phyloP scores from a whole-genome alignment of 2,888 invertebrate species.

The Pristionchus mayeri region DNA sequence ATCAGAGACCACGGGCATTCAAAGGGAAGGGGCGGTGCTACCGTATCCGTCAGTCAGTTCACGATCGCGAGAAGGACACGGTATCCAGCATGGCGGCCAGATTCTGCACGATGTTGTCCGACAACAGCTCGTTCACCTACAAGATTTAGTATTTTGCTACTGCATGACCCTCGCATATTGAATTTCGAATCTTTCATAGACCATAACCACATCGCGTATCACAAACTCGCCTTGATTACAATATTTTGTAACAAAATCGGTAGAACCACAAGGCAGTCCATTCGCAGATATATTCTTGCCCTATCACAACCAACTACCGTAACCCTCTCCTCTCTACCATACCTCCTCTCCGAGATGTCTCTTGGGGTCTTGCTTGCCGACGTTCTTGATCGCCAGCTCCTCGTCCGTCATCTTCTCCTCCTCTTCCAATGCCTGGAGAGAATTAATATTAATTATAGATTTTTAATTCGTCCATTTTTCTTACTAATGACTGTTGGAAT shows the following conservation, averaged over 20 bases:
- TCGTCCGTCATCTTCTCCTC: constrained; percentile 99
- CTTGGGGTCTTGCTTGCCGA: constrained; percentile 95
- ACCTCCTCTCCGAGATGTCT: constrained; percentile 96
- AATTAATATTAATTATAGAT: neutral
- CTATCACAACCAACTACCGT: too few species aligned
- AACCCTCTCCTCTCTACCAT: neutral
- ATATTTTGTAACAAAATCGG: too few species aligned
- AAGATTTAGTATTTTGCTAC: neutral
- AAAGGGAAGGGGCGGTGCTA: constrained; percentile 23
- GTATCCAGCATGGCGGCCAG: constrained; percentile 74
- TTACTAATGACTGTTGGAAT: too few species aligned
- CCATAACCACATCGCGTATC: too few species aligned
- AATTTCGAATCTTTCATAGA: too few species aligned
- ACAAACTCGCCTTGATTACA: too few species aligned
- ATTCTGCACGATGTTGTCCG: constrained; percentile 74
- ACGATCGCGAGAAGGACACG: constrained; percentile 70
- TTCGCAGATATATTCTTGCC: too few species aligned
- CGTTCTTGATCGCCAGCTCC: constrained; percentile 98
- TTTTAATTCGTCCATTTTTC: too few species aligned
- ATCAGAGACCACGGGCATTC: neutral
- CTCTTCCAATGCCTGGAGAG: constrained; percentile 90
- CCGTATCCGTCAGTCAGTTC: constrained; percentile 44
- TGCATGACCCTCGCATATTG: too few species aligned
- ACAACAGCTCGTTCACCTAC: constrained; percentile 68
- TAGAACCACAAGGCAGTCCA: too few species aligned